Evolutionary conservation across 2,113 vertebrate genomes (phyloP).

Genomic region (Xyliphius kryptos): DNA sequence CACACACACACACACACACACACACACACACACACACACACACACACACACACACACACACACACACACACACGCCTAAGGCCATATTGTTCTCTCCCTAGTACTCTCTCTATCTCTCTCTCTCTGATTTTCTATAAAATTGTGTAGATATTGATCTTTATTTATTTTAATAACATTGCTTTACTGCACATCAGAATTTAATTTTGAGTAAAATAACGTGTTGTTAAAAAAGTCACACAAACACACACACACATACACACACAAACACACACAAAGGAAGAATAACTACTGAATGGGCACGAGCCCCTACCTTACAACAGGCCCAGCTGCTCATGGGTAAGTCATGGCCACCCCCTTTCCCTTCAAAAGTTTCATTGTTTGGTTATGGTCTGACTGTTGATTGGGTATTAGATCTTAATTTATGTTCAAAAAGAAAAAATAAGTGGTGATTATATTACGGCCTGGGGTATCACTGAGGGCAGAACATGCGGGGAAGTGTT

Average conservation of each 20-base stretch:
- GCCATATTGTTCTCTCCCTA: background rate
- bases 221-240: too few relatives aligned
- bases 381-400: background rate
- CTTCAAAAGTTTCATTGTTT: background rate
- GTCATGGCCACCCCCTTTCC: background rate
- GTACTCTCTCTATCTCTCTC: too few relatives aligned
- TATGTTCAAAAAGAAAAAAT: background rate
- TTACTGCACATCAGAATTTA: too few relatives aligned
- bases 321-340: constrained; percentile 28
- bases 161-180: too few relatives aligned
- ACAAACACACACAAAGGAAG: background rate
- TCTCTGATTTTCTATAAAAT: too few relatives aligned
- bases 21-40: background rate
- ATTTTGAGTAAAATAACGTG: too few relatives aligned
- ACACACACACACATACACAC: too few relatives aligned
- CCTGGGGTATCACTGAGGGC: background rate
- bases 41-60: background rate
- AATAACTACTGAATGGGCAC: constrained; percentile 15
- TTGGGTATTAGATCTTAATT: constrained; percentile 9
- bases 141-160: too few relatives aligned
- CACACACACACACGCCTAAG: background rate
- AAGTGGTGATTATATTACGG: constrained; percentile 10
- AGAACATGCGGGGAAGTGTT: background rate
- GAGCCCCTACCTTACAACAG: constrained; percentile 19
- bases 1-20: background rate